A percentile compares a stretch with the other conserved stretches of the same genome.
Evolutionary conservation across 2,797 vertebrate species (phyloP).

Genomic region (Dryobates pubescens): DNA sequence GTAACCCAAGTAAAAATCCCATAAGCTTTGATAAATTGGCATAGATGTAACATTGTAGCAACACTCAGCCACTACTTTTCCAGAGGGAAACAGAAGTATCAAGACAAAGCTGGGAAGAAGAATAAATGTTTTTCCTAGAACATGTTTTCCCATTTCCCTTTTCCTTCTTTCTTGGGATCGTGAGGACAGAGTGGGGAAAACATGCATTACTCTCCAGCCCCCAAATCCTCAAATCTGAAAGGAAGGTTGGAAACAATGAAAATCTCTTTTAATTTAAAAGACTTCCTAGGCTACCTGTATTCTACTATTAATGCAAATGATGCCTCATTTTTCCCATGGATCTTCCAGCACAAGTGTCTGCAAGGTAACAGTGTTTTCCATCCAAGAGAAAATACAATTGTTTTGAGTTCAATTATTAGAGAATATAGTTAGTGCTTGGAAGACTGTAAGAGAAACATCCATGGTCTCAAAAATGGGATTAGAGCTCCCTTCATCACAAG

Average conservation of each 20-base stretch:
- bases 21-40: conserved; percentile 42
- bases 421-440: not conserved
- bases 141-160: not conserved
- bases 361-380: not conserved
- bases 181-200: not conserved
- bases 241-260: not conserved
- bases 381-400: not conserved
- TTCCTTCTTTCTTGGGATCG: not conserved
- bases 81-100: not conserved
- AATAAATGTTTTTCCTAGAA: not conserved
- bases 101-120: not conserved
- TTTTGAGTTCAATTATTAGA: not conserved
- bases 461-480: not conserved
- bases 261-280: not conserved
- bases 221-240: not conserved
- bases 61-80: conserved; percentile 11
- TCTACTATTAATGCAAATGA: not conserved
- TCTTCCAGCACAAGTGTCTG: not conserved
- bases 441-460: not conserved
- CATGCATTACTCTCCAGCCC: not conserved
- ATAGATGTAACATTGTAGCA: not conserved
- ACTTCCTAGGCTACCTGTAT: not conserved
- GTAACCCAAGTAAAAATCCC: conserved; percentile 56
- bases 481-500: not conserved
- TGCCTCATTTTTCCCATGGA: not conserved